A percentile compares a stretch with the other conserved stretches of the same genome.
Conservation (phyloP, 2,113 vertebrate genomes). For the Chaenocephalus aceratus region DNA sequence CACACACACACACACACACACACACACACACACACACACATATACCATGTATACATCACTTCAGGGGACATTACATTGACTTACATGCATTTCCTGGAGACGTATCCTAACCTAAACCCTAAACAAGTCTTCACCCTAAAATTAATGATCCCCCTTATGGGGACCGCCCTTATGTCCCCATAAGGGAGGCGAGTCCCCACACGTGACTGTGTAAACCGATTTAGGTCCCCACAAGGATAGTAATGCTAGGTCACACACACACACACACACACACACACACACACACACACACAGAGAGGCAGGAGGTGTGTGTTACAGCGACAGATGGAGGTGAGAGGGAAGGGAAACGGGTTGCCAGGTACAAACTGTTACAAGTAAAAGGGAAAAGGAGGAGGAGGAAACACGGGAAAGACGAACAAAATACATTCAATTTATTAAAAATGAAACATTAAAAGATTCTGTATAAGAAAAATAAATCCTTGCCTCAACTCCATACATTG, state of each 20-base stretch:
- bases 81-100: too few relatives aligned
- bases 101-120: too few relatives aligned
- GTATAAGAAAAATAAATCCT: not conserved
- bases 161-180: too few relatives aligned
- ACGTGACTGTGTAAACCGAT: too few relatives aligned
- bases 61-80: too few relatives aligned
- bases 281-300: not conserved
- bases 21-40: conserved; percentile 28
- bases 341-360: conserved; percentile 23
- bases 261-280: conserved; percentile 2
- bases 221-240: too few relatives aligned
- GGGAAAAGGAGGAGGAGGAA: not conserved
- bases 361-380: not conserved
- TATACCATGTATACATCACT: too few relatives aligned
- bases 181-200: too few relatives aligned
- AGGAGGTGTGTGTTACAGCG: conserved; percentile 15
- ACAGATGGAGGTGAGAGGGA: conserved; percentile 31
- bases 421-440: not conserved
- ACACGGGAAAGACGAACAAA: not conserved
- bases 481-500: not conserved
- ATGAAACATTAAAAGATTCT: not conserved
- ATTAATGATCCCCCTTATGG: too few relatives aligned
- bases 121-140: too few relatives aligned
- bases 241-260: not conserved
- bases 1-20: conserved; percentile 30